Evolutionary conservation across 2,113 vertebrate species (phyloP).

Genomic region (Xiphophorus maculatus): DNA sequence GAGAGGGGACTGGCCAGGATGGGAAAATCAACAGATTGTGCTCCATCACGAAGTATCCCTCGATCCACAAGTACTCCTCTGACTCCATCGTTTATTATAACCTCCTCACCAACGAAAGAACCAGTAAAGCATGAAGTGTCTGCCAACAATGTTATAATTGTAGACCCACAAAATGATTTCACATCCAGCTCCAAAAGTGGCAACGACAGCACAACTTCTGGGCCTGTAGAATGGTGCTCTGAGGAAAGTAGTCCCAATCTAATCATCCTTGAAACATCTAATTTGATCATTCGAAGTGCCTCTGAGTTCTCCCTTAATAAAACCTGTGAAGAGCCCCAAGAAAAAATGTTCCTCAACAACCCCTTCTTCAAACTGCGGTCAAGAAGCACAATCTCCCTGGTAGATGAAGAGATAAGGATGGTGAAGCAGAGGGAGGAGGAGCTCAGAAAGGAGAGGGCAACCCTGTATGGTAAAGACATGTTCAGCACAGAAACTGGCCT

Average conservation of each 20-base stretch:
- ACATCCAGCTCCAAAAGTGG: constrained; percentile 45
- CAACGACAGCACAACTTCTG: constrained; percentile 44
- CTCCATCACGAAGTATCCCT: constrained; percentile 66
- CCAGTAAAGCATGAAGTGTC: constrained; percentile 68
- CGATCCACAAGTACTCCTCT: constrained; percentile 72
- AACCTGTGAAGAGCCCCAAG: constrained; percentile 69
- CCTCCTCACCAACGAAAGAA: constrained; percentile 76
- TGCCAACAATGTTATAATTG: constrained; percentile 75
- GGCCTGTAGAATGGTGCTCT: constrained; percentile 66
- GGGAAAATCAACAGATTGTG: constrained; percentile 72
- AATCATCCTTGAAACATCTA: constrained; percentile 80
- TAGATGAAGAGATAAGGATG: constrained; percentile 83
- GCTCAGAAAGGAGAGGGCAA: constrained; percentile 77
- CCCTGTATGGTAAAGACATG: constrained; percentile 69
- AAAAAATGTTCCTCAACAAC: constrained; percentile 81
- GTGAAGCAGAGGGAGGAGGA: constrained; percentile 83
- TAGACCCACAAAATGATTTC: constrained; percentile 69
- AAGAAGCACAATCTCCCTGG: constrained; percentile 79
- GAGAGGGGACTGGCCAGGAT: constrained; percentile 74
- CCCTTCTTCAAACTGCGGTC: constrained; percentile 84
- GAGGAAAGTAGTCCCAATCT: constrained; percentile 74
- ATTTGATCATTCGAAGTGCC: constrained; percentile 80
- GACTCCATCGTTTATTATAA: constrained; percentile 80
- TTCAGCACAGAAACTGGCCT: constrained; percentile 59
- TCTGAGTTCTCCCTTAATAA: constrained; percentile 80